Evolutionary conservation across 2,797 vertebrate genomes (phyloP).

Genomic region (Gymnoscopelus microlampas): DNA sequence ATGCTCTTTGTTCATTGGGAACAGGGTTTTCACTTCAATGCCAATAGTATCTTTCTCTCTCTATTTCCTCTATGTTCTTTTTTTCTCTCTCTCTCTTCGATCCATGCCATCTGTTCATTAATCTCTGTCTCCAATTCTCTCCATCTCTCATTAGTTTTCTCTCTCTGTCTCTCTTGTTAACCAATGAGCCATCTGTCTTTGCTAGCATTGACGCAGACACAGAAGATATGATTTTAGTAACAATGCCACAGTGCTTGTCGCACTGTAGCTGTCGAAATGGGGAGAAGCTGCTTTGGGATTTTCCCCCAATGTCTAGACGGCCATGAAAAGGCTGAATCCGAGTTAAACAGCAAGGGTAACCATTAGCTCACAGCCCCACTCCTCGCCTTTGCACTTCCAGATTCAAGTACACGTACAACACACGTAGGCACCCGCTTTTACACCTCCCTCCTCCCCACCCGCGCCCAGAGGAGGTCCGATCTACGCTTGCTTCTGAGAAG

Average conservation of each 20-base stretch:
- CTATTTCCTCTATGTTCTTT: not conserved
- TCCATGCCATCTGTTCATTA: constrained; percentile 1
- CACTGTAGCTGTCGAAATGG: no score
- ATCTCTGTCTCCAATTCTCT: constrained; percentile 3
- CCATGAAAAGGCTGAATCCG: no score
- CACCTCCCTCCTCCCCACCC: not conserved
- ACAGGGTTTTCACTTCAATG: constrained; percentile 39
- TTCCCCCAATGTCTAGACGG: no score
- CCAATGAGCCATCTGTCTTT: no score
- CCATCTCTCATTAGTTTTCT: not conserved
- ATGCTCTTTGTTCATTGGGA: constrained; percentile 30
- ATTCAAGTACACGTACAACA: not conserved
- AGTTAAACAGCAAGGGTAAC: not conserved
- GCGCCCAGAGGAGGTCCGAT: constrained; percentile 8
- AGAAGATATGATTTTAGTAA: no score
- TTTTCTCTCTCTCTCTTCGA: not conserved
- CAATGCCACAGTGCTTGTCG: no score
- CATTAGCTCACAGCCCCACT: no score
- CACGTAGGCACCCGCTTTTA: not conserved
- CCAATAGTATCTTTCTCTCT: constrained; percentile 1
- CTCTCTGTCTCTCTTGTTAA: no score
- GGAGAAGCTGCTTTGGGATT: no score
- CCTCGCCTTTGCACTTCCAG: no score
- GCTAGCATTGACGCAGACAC: no score
- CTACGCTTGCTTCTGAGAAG: constrained; percentile 30